Evolutionary conservation across 1,140 invertebrate genomes (phyloP).

Genomic region (Euschistus heros): DNA sequence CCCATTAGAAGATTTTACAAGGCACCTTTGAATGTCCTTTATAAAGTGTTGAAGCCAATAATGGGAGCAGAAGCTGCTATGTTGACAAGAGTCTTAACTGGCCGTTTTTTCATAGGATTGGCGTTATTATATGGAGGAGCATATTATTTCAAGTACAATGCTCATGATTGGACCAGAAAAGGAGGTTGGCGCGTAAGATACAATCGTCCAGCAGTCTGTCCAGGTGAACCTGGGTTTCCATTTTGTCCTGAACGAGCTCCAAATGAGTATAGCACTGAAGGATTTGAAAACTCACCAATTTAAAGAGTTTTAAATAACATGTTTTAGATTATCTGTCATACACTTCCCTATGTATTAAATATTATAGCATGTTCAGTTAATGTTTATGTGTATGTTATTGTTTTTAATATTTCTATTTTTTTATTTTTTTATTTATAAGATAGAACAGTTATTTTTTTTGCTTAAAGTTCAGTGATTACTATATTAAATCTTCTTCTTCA

Average conservation of each 20-base stretch:
- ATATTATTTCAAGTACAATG: slow-evolving; percentile 72
- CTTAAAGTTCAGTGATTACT: too few species aligned
- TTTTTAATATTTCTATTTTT: too few species aligned
- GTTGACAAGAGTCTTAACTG: slow-evolving; percentile 47
- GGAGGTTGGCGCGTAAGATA: slow-evolving; percentile 50
- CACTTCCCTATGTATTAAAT: too few species aligned
- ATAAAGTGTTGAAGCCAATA: neutral
- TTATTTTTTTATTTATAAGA: too few species aligned
- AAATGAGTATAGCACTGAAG: slow-evolving; percentile 18
- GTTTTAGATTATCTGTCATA: too few species aligned
- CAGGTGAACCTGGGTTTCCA: slow-evolving; percentile 30
- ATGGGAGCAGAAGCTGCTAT: slow-evolving; percentile 35
- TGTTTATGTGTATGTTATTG: too few species aligned
- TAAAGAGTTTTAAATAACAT: neutral
- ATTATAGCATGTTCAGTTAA: too few species aligned
- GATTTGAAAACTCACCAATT: slow-evolving; percentile 24
- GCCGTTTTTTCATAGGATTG: slow-evolving; percentile 45
- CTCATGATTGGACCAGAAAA: slow-evolving; percentile 58
- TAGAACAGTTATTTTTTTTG: too few species aligned
- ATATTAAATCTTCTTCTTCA: too few species aligned
- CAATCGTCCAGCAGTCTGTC: slow-evolving; percentile 42
- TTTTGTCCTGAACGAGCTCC: neutral
- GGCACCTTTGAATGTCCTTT: slow-evolving; percentile 49
- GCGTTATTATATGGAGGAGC: slow-evolving; percentile 39
- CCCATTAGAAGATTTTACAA: slow-evolving; percentile 65